Evolutionary conservation across 1,140 invertebrate species (phyloP), one percentile per base, ranked within the genome.

Genomic region (Heliconius hewitsoni): DNA sequence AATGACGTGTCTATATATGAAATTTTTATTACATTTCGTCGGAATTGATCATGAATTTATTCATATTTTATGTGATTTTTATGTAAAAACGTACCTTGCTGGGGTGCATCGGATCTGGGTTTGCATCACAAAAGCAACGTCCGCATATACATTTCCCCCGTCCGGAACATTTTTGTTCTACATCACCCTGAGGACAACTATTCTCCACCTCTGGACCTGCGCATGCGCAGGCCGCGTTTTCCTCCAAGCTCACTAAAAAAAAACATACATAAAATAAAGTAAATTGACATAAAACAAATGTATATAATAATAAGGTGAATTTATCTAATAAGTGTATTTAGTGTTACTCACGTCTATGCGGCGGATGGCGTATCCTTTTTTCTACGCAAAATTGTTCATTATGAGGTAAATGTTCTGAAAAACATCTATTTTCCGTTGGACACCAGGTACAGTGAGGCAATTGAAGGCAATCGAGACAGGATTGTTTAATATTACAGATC

Each of bases 371-470:
- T 13, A 88, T 86, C 23, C 81, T 79, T 37, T 79, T 73, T 46
- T 75, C 84, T 50, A 81, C 81, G 71, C 91, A 94, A 83, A 84
- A 90, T 23, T 85, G 83, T 77, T 85, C 66, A 70, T 71, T 77
- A 23, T 52, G 73, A 8, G 82, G 74, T 34, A 92, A 73, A 30
- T 86, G 70, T 73, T 85, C 85, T 39, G 92, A 91, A 77, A 88
- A 94, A 77, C 93, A 94, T 84, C 78, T 87, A 37, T 86, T 87
- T 73, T 88, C 85, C 18, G 82, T 83, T 6, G 82, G 73, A 79
- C 92, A 94, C 93, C 93, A 94, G 9, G 90, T 88, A 78, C 93
- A 94, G 30, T 93, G 92, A 23, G 84, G 75, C 39, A 93, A 82
- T 27, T 81, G 83, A n/a, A 94, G 82, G 81, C 93, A 94, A n/a